A percentile compares a stretch with the other conserved stretches of the same genome.
These are phyloP conservation scores for Hycleus cichorii DNA, from an alignment of 1,140 invertebrate species.

Conservation along the genomic window DNA sequence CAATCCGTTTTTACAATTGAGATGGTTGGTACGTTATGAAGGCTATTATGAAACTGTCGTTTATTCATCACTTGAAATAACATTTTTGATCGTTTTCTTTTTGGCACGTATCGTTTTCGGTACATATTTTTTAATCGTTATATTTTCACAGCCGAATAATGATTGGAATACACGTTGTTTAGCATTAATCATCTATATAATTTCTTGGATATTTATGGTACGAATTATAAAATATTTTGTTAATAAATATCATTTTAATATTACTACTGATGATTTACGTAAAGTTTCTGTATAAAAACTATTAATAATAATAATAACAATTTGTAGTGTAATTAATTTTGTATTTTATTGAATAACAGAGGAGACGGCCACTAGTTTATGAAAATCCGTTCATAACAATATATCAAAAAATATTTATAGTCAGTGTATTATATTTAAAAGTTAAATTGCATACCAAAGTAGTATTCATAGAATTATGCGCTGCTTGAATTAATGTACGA, in stretches of 20 bases:
- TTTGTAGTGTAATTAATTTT: neutral
- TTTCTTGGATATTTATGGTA: constrained; percentile 37
- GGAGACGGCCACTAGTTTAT: no score
- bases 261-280: no score
- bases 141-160: constrained; percentile 25
- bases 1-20: constrained; percentile 50
- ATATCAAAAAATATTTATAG: constrained; percentile 8
- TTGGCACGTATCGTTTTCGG: constrained; percentile 33
- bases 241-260: constrained; percentile 20
- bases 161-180: constrained; percentile 33
- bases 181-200: constrained; percentile 28
- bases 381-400: neutral
- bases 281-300: no score
- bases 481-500: constrained; percentile 5
- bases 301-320: no score
- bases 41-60: constrained; percentile 31
- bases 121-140: constrained; percentile 26
- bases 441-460: constrained; percentile 7
- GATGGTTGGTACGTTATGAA: constrained; percentile 44
- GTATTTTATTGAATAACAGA: neutral
- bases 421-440: constrained; percentile 2
- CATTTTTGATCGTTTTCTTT: constrained; percentile 34
- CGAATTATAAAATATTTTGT: constrained; percentile 29
- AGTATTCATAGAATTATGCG: neutral
- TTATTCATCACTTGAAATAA: constrained; percentile 28